Base-by-base conservation (phyloP, 2,113 vertebrate genomes). In the Zootoca vivipara region DNA sequence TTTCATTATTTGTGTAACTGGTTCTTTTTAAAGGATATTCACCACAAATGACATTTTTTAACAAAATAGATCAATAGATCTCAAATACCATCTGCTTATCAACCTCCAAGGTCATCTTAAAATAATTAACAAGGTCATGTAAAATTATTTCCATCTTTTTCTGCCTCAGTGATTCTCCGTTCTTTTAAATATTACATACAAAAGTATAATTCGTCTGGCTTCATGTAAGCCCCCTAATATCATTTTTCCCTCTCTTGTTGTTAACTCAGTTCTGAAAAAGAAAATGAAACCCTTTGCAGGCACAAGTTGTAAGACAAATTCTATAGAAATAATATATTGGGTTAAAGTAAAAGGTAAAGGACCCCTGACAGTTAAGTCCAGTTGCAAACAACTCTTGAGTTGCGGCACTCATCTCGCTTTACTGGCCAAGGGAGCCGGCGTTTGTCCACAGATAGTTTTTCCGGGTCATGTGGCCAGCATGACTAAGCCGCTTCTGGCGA, bases 1-100 rank as follows among this genome's bases (percentile, higher is more conserved):
- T 87, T 81, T 72, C 9, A 38, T 81, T 82, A 74, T 81, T 62
- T 81, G 28, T 85, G 46, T 40, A 64, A 82, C 52, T 81, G 18
- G 46, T n/a, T 82, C 18, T 82, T 87, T 74, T 74, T 22, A 56
- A 79, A 86, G n/a, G 7, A 79, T 28, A 38, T n/a, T 87, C 5
- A 40, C 35, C 78, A 73, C 38, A 38, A 81, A 87, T 82, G 24
- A 74, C 33, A 58, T 84, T 84, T 85, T 52, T 75, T 58, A 28
- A 26, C 46, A 35, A 42, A 74, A 82, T 64, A 74, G 69, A 87
- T 82, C 78, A 82, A 38, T 58, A 80, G 65, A 72, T 5, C 33
- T 16, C 78, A 87, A 87, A 87, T 87, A 20, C 58, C 52, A 87
- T 62, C 28, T 64, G 35, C 5, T 58, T 5, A 72, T 81, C 78